Evolutionary conservation across 2,888 invertebrate genomes (phyloP).

Genomic region (Catocala nupta): DNA sequence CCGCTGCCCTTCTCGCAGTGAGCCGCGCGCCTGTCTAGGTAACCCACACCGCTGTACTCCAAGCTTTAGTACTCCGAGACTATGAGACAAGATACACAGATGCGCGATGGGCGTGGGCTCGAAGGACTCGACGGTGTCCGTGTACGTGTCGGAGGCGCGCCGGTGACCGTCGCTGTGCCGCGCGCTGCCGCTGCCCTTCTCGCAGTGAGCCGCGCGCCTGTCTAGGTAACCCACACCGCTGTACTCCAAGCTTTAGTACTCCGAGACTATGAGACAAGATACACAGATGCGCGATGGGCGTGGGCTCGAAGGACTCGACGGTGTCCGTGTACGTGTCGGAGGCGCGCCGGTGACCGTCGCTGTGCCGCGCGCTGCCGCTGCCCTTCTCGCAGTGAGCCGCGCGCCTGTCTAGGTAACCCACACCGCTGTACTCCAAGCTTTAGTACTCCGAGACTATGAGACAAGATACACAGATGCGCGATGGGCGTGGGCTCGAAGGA

Average conservation of each 20-base stretch:
- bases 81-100: too few species aligned
- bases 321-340: constrained; percentile 93
- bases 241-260: too few species aligned
- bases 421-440: neutral
- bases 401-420: constrained; percentile 16
- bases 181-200: constrained; percentile 67
- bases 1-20: constrained; percentile 58
- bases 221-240: constrained; percentile 7
- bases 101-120: constrained; percentile 96
- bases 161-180: constrained; percentile 89
- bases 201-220: constrained; percentile 45
- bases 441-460: too few species aligned
- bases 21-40: constrained; percentile 42
- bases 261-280: too few species aligned
- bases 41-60: constrained; percentile 2
- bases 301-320: constrained; percentile 94
- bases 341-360: constrained; percentile 90
- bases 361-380: constrained; percentile 74
- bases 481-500: constrained; percentile 96
- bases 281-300: constrained; percentile 90
- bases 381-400: constrained; percentile 52
- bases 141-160: constrained; percentile 91
- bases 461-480: too few species aligned
- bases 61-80: too few species aligned
- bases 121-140: constrained; percentile 94